phyloP scores from a whole-genome alignment of 1,140 invertebrate genomes.

The Drosophila punjabiensis region DNA sequence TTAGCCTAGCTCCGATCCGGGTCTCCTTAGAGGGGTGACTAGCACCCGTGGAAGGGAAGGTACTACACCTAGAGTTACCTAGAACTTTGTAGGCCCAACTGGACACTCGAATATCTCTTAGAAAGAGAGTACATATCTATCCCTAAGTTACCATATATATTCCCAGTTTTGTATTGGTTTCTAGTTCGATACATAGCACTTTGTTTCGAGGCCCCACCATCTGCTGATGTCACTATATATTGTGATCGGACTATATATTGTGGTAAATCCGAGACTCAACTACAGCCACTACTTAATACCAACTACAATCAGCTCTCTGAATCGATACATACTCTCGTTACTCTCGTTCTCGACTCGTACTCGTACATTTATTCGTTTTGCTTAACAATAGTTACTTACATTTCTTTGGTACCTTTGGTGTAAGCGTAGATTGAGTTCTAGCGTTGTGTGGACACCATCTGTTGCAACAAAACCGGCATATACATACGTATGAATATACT shows the following conservation, averaged over 20 bases:
- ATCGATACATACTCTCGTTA: slow-evolving; percentile 31
- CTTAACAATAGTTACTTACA: slow-evolving; percentile 36
- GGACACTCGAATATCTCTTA: background rate
- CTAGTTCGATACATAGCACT: slow-evolving; percentile 24
- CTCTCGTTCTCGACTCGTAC: slow-evolving; percentile 3
- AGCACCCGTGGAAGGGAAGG: slow-evolving; percentile 14
- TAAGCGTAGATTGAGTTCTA: slow-evolving; percentile 58
- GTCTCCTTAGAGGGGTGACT: slow-evolving; percentile 15
- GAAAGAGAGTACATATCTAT: background rate
- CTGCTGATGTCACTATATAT: slow-evolving; percentile 10
- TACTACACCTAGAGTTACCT: slow-evolving; percentile 1
- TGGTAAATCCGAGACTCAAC: slow-evolving; percentile 34
- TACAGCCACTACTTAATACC: background rate
- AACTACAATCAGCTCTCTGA: slow-evolving; percentile 18
- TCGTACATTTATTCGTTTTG: slow-evolving; percentile 46
- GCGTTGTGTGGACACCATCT: slow-evolving; percentile 37
- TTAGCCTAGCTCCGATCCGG: slow-evolving; percentile 11
- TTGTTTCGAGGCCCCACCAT: slow-evolving; percentile 16
- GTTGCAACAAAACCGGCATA: slow-evolving; percentile 26
- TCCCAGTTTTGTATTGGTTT: slow-evolving; percentile 13
- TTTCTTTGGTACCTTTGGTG: slow-evolving; percentile 47
- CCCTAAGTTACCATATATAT: background rate
- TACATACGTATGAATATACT: slow-evolving; percentile 19
- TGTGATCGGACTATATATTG: slow-evolving; percentile 27
- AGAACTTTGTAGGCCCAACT: background rate